A percentile compares a stretch with the other conserved stretches of the same genome.
phyloP scores from a whole-genome alignment of 64 coral and sea anemone genomes.

The Cladopsammia gracilis region DNA sequence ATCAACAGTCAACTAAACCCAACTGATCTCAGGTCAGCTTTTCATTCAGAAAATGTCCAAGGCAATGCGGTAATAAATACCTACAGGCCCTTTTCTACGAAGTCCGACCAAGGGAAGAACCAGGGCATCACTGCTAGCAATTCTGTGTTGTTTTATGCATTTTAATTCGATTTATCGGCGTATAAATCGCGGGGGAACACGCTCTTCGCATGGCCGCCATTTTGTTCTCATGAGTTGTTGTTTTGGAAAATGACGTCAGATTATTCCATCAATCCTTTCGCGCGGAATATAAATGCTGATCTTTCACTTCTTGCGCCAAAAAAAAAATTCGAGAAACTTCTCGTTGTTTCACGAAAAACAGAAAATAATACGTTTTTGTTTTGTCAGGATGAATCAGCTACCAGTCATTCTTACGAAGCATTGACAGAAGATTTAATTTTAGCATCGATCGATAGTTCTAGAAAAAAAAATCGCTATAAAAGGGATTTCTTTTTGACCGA shows the following conservation, averaged over 20 bases:
- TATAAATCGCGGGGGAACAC: background rate
- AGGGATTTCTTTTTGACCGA: background rate
- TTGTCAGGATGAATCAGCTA: background rate
- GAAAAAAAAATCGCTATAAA: background rate
- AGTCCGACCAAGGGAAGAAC: constrained; percentile 99
- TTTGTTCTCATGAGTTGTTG: too few species aligned
- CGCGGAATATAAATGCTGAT: background rate
- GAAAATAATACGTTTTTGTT: background rate
- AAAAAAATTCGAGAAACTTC: background rate
- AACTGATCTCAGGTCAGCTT: constrained; percentile 97
- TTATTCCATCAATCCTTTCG: constrained; percentile 43
- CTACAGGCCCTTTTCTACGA: constrained; percentile 97
- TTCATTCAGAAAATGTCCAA: constrained; percentile 98
- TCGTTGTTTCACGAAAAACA: background rate
- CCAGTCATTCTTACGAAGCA: constrained; percentile 7
- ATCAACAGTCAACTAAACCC: constrained; percentile 95
- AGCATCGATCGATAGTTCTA: background rate
- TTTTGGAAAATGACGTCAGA: constrained; percentile 88
- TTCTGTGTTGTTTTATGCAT: background rate
- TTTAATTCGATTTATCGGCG: background rate
- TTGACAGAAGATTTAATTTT: constrained; percentile 16
- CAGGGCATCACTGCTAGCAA: constrained; percentile 92
- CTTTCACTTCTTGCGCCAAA: background rate
- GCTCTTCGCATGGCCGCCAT: constrained; percentile 80
- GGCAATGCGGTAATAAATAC: constrained; percentile 96